Conservation (phyloP, 2,888 invertebrate genomes). For the Yponomeuta cagnagella region DNA sequence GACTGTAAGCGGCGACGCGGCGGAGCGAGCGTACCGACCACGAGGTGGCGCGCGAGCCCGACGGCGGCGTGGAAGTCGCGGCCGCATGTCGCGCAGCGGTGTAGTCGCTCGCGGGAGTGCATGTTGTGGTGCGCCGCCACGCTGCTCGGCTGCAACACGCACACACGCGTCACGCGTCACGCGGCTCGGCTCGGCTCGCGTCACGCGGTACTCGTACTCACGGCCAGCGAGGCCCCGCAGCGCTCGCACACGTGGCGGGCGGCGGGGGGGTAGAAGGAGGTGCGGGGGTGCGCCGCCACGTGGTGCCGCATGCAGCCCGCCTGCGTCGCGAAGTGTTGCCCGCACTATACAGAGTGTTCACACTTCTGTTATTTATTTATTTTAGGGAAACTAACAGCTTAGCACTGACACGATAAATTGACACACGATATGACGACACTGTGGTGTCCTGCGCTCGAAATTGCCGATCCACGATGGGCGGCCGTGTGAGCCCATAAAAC, state of each 20-base stretch:
- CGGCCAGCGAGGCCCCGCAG: slow-evolving; percentile 50
- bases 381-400: no score
- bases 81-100: slow-evolving; percentile 50
- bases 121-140: slow-evolving; percentile 55
- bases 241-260: slow-evolving; percentile 58
- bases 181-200: no score
- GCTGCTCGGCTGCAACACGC: slow-evolving; percentile 50
- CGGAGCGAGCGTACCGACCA: slow-evolving; percentile 34
- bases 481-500: no score
- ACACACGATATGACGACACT: no score
- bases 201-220: not conserved
- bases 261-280: slow-evolving; percentile 43
- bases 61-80: slow-evolving; percentile 49
- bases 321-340: slow-evolving; percentile 54
- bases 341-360: slow-evolving; percentile 39
- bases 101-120: slow-evolving; percentile 44
- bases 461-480: no score
- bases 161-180: not conserved
- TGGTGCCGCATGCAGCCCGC: slow-evolving; percentile 59
- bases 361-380: not conserved
- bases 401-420: no score
- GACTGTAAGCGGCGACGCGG: no score
- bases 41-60: slow-evolving; percentile 49
- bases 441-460: no score
- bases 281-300: slow-evolving; percentile 46